Conservation (phyloP, 2,888 invertebrate genomes). For the Caenorhabditis auriculariae region DNA sequence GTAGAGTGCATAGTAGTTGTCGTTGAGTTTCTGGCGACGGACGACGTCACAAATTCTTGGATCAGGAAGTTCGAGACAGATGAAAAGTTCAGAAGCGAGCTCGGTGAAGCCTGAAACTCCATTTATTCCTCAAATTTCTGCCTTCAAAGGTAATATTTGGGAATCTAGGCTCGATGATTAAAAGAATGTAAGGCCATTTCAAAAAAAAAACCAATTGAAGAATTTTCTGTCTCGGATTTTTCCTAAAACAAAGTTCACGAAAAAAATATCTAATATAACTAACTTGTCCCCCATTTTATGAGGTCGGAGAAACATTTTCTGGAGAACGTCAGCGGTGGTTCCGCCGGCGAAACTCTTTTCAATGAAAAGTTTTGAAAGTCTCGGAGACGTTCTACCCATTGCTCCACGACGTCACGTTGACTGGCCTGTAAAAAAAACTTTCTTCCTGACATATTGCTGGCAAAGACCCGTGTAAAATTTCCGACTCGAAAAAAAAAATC, state of each 20-base stretch:
- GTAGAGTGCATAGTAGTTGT: slow-evolving; percentile 15
- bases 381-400: too few species aligned
- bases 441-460: too few species aligned
- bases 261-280: slow-evolving; percentile 6
- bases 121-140: neutral
- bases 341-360: too few species aligned
- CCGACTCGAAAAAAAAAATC: too few species aligned
- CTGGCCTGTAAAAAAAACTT: too few species aligned
- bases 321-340: too few species aligned
- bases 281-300: slow-evolving; percentile 11
- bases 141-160: neutral
- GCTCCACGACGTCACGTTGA: too few species aligned
- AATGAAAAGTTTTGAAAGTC: too few species aligned
- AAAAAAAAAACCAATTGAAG: neutral
- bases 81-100: slow-evolving; percentile 7
- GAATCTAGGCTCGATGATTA: neutral
- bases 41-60: slow-evolving; percentile 4
- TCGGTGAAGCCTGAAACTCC: slow-evolving; percentile 1
- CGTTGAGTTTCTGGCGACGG: slow-evolving; percentile 10
- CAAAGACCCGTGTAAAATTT: too few species aligned
- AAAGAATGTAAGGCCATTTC: neutral
- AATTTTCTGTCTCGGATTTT: neutral
- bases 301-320: slow-evolving; percentile 4
- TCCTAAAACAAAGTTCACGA: neutral
- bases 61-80: slow-evolving; percentile 6